These are phyloP conservation scores for Sphaerophoria rueppellii DNA, from an alignment of 2,888 invertebrate genomes.

Conservation along the genomic window DNA sequence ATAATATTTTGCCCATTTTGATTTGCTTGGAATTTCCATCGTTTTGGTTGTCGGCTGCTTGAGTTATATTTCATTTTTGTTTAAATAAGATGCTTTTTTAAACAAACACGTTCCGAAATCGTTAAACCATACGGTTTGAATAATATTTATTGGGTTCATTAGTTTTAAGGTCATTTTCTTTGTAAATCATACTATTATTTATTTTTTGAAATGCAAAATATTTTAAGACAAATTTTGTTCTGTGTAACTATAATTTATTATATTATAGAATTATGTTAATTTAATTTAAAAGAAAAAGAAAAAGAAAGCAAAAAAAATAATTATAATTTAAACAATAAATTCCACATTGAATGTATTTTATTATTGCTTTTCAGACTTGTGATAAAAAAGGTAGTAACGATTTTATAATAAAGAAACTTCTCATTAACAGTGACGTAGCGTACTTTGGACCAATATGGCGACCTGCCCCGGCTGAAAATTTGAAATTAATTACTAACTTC, in stretches of 20 bases:
- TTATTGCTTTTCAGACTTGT: no score
- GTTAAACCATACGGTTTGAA: constrained; percentile 22
- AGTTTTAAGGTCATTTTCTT: constrained; percentile 19
- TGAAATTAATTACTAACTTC: no score
- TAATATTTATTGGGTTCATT: constrained; percentile 1
- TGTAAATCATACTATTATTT: constrained; percentile 12
- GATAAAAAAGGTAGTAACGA: no score
- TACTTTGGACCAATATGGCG: no score
- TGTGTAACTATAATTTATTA: not conserved
- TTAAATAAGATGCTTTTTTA: constrained; percentile 45
- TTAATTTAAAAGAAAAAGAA: no score
- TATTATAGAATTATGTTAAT: not conserved
- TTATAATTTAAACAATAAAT: no score
- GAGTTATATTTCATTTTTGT: constrained; percentile 52
- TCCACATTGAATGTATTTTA: no score
- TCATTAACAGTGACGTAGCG: no score
- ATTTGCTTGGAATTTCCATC: constrained; percentile 37
- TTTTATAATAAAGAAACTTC: no score
- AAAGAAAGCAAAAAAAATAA: no score
- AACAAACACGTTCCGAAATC: constrained; percentile 51
- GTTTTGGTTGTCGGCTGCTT: constrained; percentile 40
- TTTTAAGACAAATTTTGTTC: not conserved
- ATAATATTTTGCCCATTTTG: not conserved
- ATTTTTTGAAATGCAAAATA: not conserved
- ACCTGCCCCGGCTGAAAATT: no score